Conservation (phyloP, 2,888 invertebrate genomes). For the Ceramica pisi region DNA sequence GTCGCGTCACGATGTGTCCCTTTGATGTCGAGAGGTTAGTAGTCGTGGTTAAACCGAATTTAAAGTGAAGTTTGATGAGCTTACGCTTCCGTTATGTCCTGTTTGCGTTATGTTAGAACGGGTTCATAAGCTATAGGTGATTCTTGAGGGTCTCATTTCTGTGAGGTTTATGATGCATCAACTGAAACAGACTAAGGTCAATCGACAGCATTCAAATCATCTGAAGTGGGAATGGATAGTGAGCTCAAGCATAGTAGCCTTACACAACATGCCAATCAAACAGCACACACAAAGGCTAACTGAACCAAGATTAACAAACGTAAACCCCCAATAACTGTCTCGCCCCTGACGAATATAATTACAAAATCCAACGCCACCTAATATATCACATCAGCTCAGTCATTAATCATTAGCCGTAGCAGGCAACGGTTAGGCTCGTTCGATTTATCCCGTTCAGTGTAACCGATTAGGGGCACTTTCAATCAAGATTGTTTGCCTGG, state of each 20-base stretch:
- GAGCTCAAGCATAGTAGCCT: not conserved
- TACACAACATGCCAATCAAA: slow-evolving; percentile 1
- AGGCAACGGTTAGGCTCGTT: slow-evolving; percentile 61
- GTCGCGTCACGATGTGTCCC: slow-evolving; percentile 52
- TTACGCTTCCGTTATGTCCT: slow-evolving; percentile 9
- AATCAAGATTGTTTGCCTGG: slow-evolving; percentile 85
- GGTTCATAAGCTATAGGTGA: not conserved
- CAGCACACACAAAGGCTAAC: slow-evolving; percentile 24
- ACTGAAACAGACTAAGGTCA: not conserved
- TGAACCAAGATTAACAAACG: slow-evolving; percentile 49
- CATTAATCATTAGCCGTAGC: slow-evolving; percentile 72
- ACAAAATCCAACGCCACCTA: slow-evolving; percentile 67
- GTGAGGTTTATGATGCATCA: not conserved
- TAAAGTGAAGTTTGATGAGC: slow-evolving; percentile 37
- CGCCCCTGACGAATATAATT: slow-evolving; percentile 59
- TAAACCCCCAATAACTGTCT: slow-evolving; percentile 52
- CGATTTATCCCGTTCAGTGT: slow-evolving; percentile 76
- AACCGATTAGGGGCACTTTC: slow-evolving; percentile 83
- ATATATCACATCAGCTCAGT: slow-evolving; percentile 66
- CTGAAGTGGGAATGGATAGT: not conserved
- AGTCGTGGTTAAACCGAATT: slow-evolving; percentile 51
- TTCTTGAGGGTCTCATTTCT: not conserved
- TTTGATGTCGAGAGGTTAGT: slow-evolving; percentile 58
- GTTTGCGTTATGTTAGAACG: not conserved
- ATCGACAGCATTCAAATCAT: slow-evolving; percentile 7